Evolutionary conservation across 2,113 vertebrate species (phyloP).

Genomic region (Thryonomys swinderianus): DNA sequence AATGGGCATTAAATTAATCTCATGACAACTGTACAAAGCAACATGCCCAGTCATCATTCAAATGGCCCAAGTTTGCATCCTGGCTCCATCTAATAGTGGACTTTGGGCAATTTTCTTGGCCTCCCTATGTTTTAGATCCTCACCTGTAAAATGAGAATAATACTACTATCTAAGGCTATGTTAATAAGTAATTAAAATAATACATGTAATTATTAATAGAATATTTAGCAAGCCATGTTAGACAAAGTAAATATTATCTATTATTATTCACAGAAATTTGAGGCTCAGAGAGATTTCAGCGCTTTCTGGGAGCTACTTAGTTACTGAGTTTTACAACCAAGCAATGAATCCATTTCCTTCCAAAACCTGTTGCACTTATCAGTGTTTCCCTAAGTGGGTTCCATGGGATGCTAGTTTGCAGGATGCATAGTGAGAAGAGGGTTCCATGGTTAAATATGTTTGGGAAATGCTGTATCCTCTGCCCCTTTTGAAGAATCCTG

Average conservation of each 20-base stretch:
- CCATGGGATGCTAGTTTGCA: constrained; percentile 72
- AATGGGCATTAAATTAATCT: neutral
- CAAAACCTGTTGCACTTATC: neutral
- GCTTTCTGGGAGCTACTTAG: constrained; percentile 8
- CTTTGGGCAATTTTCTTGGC: neutral
- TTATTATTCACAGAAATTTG: neutral
- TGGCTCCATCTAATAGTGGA: neutral
- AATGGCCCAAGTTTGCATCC: neutral
- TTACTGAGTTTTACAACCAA: neutral
- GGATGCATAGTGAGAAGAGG: constrained; percentile 75
- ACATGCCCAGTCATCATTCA: neutral
- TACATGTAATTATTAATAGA: neutral
- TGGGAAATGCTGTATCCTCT: constrained; percentile 78
- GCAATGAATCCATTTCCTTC: neutral
- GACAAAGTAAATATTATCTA: neutral
- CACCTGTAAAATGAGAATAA: constrained; percentile 54
- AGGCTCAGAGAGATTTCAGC: neutral
- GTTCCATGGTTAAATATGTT: constrained; percentile 82
- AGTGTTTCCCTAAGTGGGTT: constrained; percentile 80
- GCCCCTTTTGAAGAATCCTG: constrained; percentile 61
- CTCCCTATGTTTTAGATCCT: neutral
- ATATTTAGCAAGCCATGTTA: neutral
- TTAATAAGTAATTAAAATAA: neutral
- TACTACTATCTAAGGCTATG: neutral
- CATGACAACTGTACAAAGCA: fast-evolving